These are phyloP conservation scores for Willisornis vidua DNA, from an alignment of 2,113 vertebrate genomes.

Conservation along the genomic window DNA sequence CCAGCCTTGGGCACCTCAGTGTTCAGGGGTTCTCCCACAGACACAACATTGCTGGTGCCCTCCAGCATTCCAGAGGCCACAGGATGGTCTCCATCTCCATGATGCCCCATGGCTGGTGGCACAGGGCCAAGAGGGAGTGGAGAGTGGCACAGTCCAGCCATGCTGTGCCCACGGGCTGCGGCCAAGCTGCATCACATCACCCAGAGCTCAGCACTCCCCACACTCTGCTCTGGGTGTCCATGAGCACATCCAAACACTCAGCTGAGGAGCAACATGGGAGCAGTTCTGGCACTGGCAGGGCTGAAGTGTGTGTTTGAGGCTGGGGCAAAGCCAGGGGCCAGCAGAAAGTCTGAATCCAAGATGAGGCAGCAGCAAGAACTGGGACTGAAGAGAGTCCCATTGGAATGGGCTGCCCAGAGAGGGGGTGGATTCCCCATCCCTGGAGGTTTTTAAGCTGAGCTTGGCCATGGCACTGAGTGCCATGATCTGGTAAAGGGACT, in stretches of 20 bases:
- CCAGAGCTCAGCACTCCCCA: neutral
- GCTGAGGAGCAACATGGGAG: neutral
- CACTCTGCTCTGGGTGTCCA: neutral
- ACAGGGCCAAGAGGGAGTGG: neutral
- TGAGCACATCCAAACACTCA: rapidly evolving
- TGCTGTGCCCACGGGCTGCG: rapidly evolving
- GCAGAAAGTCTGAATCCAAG: neutral
- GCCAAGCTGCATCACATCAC: neutral
- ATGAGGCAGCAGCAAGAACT: neutral
- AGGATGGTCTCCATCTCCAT: neutral
- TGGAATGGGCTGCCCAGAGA: no score
- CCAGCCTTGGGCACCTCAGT: neutral
- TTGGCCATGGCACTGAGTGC: no score
- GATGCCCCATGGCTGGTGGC: neutral
- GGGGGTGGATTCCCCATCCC: no score
- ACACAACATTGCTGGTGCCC: neutral
- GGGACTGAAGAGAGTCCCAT: no score
- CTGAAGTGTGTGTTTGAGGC: neutral
- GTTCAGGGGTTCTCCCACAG: rapidly evolving
- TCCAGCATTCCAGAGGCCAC: neutral
- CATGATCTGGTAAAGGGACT: no score
- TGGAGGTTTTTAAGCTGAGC: no score
- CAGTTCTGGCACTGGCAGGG: neutral
- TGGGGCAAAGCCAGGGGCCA: neutral
- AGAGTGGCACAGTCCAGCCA: neutral